Evolutionary conservation across 1,140 invertebrate species (phyloP), one percentile per base, ranked within the genome.

Genomic region (Tribolium castaneum): DNA sequence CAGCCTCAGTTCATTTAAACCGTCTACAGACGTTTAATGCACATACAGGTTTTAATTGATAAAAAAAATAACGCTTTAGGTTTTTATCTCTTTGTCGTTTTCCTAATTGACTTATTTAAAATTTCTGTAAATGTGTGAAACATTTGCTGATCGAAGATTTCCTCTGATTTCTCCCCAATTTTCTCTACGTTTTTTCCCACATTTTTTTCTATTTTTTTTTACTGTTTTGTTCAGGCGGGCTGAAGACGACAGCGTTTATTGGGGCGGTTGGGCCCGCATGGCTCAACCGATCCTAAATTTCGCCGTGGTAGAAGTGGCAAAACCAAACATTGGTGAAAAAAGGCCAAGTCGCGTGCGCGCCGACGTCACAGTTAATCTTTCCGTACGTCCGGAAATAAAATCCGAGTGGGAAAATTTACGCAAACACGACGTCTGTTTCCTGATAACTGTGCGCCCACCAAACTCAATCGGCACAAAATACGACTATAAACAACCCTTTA

Each of bases 261-360:
- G 98, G 88, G 96, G 96, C 5, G 98, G 98, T 12, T 99, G 98
- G 98, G 97, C 98, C 0, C 90, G 98, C 78, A 99, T 99, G 98
- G 98, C 98, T 1, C 95, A 99, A 82, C 96, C 97, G 0, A 96
- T 99, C 49, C 90, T 92, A 5, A 93, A 93, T 77, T 99, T 99
- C 88, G 94, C 95, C 7, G 95, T 99, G 12, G 96, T 99, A n/a
- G 97, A 99, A 89, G 95, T 97, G 1, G 93, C 94, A 0, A 96
- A 96, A 84, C 95, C 95, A 0, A 95, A 96, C 86, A 93, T 97
- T 7, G 94, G 98, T 0, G 98, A 99, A 86, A 97, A 95, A 83
- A 93, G 96, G 76, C 99, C 99, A 0, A 97, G 97, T 0, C 87
- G 96, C 75, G 98, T 99, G 0, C 90, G 96, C 51, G 98, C 97